Base-by-base conservation (phyloP, 2,888 invertebrate species). In the Leptarthrus brevirostris region DNA sequence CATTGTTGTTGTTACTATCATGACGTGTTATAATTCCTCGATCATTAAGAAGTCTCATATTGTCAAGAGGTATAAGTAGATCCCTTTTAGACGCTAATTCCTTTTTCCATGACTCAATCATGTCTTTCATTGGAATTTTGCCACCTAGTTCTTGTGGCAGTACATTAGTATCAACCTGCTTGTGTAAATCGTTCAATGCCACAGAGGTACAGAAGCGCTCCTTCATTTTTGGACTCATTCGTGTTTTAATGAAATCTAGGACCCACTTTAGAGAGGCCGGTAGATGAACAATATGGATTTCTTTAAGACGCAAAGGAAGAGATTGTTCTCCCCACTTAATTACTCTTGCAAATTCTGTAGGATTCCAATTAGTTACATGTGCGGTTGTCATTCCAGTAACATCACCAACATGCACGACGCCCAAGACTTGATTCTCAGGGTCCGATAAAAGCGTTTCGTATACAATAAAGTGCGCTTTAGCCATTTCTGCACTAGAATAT, bases 321-420 rank as follows among this genome's bases (percentile, higher is more conserved):
- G 93, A 92, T 88, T 93, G 92, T 90, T 93, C 92, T 79, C 92
- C 91, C 92, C 92, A 92, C 82, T 90, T 91, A 73, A 92, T 86
- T 34, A 92, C 83, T 44, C 90, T 87, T 0, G 88, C 90, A 80
- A 92, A 92, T 83, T 92, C 92, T 10, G 88, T 87, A 10, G 92
- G 91, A 78, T 91, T 90, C 91, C 93, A 93, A 36, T 91, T 87
- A 30, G 92, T 90, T 74, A 93, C 84, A 81, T 91, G 89, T 0
- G 90, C 87, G 1, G 90, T 86, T 16, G 88, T 87, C 2, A 90
- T 87, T 0, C 90, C 90, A 6, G 84, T 84, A 52, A 90, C 88
- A 81, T 93, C 92, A 0, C 89, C 92, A 71, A 93, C 88, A 82
- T 94, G 93, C 3, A 89, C 89, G 77, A 92, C 87, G 0, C 94